Conservation (phyloP, 2,113 vertebrate species). For the Hyaena hyaena region DNA sequence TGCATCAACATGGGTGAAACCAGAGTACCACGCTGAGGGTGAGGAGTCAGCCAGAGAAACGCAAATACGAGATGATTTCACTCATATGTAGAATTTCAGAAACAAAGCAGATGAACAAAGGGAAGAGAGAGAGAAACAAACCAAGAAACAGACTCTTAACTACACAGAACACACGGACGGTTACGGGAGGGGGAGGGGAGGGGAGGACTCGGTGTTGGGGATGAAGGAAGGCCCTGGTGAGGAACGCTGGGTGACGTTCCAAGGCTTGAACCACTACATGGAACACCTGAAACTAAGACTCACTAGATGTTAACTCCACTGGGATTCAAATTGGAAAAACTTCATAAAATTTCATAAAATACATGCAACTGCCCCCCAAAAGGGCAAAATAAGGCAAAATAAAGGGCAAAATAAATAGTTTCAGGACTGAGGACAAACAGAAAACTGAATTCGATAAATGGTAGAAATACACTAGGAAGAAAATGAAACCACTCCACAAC, state of each 20-base stretch:
- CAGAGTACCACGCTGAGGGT: not conserved
- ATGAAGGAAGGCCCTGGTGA: not conserved
- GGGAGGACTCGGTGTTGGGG: not conserved
- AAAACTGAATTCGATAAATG: not conserved
- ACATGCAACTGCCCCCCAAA: not conserved
- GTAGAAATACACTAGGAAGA: not conserved
- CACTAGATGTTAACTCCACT: not conserved
- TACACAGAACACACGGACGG: not conserved
- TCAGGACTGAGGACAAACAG: not conserved
- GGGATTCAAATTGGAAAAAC: not conserved
- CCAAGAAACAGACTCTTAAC: not conserved
- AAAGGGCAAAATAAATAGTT: not conserved
- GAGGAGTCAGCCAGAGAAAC: not conserved
- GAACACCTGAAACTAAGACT: not conserved
- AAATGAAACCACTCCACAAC: not conserved
- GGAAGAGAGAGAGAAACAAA: not conserved
- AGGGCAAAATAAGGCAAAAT: not conserved
- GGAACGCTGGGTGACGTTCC: fast-evolving
- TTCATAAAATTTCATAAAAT: not conserved
- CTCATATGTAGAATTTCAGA: not conserved
- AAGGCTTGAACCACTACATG: fast-evolving
- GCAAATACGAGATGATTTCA: not conserved
- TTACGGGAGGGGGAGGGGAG: fast-evolving
- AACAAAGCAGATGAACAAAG: not conserved
- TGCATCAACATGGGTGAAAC: not conserved